Evolutionary conservation across 2,888 invertebrate genomes (phyloP).

Genomic region (Polylopha cassiicola): DNA sequence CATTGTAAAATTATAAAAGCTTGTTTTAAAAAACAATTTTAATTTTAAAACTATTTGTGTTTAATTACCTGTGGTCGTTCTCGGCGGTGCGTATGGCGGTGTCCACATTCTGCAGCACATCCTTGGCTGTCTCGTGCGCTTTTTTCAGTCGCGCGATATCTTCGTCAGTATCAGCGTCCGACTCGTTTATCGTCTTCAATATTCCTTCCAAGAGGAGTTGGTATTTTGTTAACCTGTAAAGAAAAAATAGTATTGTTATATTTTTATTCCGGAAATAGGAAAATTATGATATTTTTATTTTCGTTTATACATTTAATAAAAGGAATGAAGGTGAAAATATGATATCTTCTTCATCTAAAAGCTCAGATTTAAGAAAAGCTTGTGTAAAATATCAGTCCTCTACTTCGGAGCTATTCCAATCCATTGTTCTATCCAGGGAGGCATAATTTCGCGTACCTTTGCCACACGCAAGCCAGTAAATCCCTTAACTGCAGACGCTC

Average conservation of each 20-base stretch:
- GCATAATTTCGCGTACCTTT: conserved; percentile 46
- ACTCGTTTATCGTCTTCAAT: conserved; percentile 52
- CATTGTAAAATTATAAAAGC: too few relatives aligned
- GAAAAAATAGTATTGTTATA: too few relatives aligned
- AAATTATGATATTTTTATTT: too few relatives aligned
- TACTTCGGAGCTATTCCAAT: neutral
- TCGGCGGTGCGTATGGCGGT: conserved; percentile 64
- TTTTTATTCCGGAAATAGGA: too few relatives aligned
- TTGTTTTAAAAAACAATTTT: too few relatives aligned
- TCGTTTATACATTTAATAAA: too few relatives aligned
- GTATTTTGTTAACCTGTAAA: conserved; percentile 65
- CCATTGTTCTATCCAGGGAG: neutral
- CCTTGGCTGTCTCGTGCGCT: conserved; percentile 58
- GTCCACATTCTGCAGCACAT: conserved; percentile 65
- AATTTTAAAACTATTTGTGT: neutral
- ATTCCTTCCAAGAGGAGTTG: conserved; percentile 65
- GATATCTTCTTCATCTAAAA: neutral
- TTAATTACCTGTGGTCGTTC: conserved; percentile 62
- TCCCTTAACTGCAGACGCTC: conserved; percentile 90
- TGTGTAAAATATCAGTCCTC: neutral
- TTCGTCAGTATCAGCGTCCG: conserved; percentile 35
- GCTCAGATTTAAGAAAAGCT: neutral
- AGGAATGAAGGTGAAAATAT: too few relatives aligned
- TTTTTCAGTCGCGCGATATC: conserved; percentile 42
- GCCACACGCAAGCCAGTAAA: conserved; percentile 78